Evolutionary conservation across 2,888 invertebrate species (phyloP).

Genomic region (Onchidella celtica): DNA sequence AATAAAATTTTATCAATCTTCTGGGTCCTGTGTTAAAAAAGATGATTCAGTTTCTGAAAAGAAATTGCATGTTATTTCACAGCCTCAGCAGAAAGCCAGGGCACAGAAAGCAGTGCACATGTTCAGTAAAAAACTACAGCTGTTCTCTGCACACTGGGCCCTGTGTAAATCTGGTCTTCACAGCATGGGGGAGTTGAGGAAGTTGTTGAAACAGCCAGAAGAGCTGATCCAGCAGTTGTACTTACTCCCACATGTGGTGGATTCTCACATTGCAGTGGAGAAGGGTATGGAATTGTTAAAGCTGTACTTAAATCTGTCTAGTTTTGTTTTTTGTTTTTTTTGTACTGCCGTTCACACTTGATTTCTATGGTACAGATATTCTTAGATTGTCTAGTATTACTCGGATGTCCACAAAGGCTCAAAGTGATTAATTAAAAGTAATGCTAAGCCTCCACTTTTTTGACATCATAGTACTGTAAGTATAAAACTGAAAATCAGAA

Average conservation of each 20-base stretch:
- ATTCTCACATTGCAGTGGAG: not conserved
- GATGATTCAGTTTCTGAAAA: too few species aligned
- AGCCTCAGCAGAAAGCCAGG: constrained; percentile 3
- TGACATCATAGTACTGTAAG: too few species aligned
- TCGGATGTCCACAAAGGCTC: too few species aligned
- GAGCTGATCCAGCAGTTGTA: constrained; percentile 32
- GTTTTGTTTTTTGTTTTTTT: not conserved
- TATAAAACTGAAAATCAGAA: too few species aligned
- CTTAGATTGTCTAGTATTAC: too few species aligned
- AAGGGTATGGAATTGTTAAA: not conserved
- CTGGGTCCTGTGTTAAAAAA: too few species aligned
- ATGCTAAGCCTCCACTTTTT: too few species aligned
- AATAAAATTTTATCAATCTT: too few species aligned
- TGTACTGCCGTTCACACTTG: not conserved
- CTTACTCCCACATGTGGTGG: constrained; percentile 20
- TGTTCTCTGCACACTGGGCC: constrained; percentile 7
- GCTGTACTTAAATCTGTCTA: too few species aligned
- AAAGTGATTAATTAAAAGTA: too few species aligned
- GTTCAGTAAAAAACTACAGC: not conserved
- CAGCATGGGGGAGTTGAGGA: constrained; percentile 7
- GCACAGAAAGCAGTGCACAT: constrained; percentile 14
- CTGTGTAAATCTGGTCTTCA: constrained; percentile 13
- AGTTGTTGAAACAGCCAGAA: constrained; percentile 15
- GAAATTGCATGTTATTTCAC: too few species aligned
- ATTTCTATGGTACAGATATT: not conserved